Conservation (phyloP, 2,888 invertebrate species). For the Habrosyne pyritoides region DNA sequence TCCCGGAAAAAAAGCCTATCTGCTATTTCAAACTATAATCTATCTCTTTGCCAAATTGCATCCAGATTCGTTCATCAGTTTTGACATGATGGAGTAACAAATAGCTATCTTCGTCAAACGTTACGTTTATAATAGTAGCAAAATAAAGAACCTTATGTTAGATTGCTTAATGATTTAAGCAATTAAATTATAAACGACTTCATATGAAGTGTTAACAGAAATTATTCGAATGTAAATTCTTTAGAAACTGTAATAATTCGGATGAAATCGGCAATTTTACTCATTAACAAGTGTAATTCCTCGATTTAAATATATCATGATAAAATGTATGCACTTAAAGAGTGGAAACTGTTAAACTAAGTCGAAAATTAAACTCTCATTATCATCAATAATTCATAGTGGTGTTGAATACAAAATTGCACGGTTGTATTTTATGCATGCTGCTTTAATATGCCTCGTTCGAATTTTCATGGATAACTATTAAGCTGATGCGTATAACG, state of each 20-base stretch:
- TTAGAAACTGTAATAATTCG: neutral
- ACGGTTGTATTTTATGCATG: slow-evolving; percentile 28
- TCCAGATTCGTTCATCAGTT: too few species aligned
- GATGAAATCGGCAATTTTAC: neutral
- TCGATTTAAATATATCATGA: neutral
- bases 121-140: too few species aligned
- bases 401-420: slow-evolving; percentile 33
- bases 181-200: too few species aligned
- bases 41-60: too few species aligned
- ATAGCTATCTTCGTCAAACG: too few species aligned
- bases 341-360: slow-evolving; percentile 21
- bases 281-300: neutral
- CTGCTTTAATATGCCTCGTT: slow-evolving; percentile 18
- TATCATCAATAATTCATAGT: slow-evolving; percentile 41
- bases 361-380: slow-evolving; percentile 38
- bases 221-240: too few species aligned
- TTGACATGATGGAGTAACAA: too few species aligned
- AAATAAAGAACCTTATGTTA: too few species aligned
- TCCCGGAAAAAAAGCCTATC: too few species aligned
- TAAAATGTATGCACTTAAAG: slow-evolving; percentile 8
- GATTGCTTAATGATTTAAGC: too few species aligned
- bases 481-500: neutral
- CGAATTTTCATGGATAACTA: slow-evolving; percentile 4
- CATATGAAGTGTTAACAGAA: too few species aligned
- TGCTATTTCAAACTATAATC: too few species aligned